Conservation (phyloP, 2,888 invertebrate species). For the Drosophila kuntzei region DNA sequence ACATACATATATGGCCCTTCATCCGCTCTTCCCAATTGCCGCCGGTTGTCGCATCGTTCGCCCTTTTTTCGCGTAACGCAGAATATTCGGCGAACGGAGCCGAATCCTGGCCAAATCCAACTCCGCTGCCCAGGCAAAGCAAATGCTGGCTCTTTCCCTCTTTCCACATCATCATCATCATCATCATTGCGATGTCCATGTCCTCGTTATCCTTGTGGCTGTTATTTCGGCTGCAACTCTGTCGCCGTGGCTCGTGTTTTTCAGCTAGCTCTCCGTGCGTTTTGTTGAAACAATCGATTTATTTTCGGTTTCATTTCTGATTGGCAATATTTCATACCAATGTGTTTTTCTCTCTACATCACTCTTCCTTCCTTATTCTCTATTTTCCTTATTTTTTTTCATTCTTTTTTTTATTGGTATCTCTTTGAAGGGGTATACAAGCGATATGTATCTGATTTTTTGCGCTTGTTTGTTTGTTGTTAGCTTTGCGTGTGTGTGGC, state of each 20-base stretch:
- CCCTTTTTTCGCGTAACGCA: constrained; percentile 74
- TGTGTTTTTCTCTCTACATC: constrained; percentile 44
- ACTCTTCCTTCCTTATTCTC: constrained; percentile 10
- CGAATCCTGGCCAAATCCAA: constrained; percentile 24
- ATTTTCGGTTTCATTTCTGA: constrained; percentile 85
- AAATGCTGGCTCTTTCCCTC: constrained; percentile 63
- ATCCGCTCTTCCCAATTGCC: constrained; percentile 41
- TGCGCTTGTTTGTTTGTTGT: constrained; percentile 17
- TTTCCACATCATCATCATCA: constrained; percentile 2
- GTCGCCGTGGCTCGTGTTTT: constrained; percentile 57
- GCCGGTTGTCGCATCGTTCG: constrained; percentile 42
- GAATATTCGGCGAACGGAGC: constrained; percentile 57
- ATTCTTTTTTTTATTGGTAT: constrained; percentile 1
- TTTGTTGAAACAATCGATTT: constrained; percentile 83
- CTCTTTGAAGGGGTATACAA: constrained; percentile 27
- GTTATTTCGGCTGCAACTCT: constrained; percentile 64
- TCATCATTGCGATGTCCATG: constrained; percentile 29
- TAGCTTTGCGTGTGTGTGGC: constrained; percentile 22
- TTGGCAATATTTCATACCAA: constrained; percentile 83
- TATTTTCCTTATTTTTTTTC: constrained; percentile 18
- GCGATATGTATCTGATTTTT: constrained; percentile 52
- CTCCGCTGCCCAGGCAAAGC: constrained; percentile 11
- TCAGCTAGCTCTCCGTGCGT: constrained; percentile 51
- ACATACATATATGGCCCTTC: neutral
- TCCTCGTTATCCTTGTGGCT: constrained; percentile 52